phyloP scores from a whole-genome alignment of 2,888 invertebrate species.

The Eupsilia transversa region DNA sequence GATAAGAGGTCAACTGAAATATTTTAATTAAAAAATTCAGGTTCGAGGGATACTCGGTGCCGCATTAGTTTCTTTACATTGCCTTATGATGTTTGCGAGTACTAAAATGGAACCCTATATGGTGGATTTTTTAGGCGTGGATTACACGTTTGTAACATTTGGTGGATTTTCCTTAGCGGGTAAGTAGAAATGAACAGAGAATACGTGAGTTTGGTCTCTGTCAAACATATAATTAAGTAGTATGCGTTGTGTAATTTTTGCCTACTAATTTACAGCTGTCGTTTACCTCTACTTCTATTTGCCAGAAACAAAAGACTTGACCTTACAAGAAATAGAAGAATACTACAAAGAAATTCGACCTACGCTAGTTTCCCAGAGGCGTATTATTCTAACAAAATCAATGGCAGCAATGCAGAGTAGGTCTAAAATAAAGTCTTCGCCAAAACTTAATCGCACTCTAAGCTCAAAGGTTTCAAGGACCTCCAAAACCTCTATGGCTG shows the following conservation, averaged over 20 bases:
- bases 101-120: slow-evolving; percentile 71
- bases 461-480: no score
- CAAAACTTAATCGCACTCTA: no score
- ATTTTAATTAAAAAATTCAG: slow-evolving; percentile 73
- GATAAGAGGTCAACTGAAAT: no score
- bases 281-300: slow-evolving; percentile 90
- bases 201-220: neutral
- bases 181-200: slow-evolving; percentile 53
- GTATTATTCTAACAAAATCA: slow-evolving; percentile 5
- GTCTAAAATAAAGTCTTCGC: neutral
- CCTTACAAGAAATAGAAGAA: slow-evolving; percentile 92
- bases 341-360: slow-evolving; percentile 90
- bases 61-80: slow-evolving; percentile 84
- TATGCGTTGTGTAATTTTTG: neutral
- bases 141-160: slow-evolving; percentile 67
- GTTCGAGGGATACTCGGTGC: slow-evolving; percentile 91
- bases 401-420: neutral
- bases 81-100: slow-evolving; percentile 71
- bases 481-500: no score
- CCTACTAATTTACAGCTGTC: slow-evolving; percentile 77
- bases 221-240: neutral
- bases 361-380: slow-evolving; percentile 81
- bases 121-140: slow-evolving; percentile 67
- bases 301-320: slow-evolving; percentile 92
- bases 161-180: slow-evolving; percentile 74